Conservation (phyloP, 2,113 vertebrate species). For the Athene cunicularia region DNA sequence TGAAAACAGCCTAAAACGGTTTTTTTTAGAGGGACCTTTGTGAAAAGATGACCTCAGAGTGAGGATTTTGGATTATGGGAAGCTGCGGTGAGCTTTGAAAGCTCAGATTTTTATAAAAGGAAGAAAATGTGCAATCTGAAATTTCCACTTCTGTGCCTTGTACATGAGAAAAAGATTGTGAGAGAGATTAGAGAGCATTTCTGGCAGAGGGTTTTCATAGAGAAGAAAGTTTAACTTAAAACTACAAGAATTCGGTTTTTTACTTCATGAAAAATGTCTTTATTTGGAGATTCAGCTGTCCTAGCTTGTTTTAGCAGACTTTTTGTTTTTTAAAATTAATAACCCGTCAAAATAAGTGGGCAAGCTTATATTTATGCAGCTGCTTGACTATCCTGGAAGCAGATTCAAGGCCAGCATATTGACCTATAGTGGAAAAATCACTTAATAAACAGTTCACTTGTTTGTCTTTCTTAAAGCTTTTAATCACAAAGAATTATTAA, state of each 20-base stretch:
- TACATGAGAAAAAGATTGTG: not conserved
- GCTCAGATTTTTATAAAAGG: not conserved
- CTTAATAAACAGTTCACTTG: not conserved
- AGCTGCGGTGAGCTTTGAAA: not conserved
- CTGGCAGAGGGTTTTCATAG: not conserved
- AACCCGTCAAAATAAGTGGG: not conserved
- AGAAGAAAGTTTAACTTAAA: not conserved
- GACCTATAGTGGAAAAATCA: not conserved
- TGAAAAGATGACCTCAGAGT: not conserved
- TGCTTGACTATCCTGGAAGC: not conserved
- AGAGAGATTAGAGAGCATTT: not conserved
- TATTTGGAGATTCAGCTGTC: not conserved
- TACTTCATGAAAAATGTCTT: not conserved
- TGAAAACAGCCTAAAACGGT: not conserved
- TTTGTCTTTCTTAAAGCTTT: not conserved
- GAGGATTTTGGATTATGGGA: not conserved
- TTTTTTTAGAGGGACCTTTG: not conserved
- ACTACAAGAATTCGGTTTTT: too few species aligned
- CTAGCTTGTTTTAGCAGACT: constrained; percentile 3
- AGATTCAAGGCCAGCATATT: not conserved
- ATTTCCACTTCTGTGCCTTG: not conserved
- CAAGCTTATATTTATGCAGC: not conserved
- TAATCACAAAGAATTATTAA: not conserved
- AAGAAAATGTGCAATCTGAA: not conserved
- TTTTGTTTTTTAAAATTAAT: not conserved